Base-by-base conservation (phyloP, 1,140 invertebrate species). In the Cydia splendana region DNA sequence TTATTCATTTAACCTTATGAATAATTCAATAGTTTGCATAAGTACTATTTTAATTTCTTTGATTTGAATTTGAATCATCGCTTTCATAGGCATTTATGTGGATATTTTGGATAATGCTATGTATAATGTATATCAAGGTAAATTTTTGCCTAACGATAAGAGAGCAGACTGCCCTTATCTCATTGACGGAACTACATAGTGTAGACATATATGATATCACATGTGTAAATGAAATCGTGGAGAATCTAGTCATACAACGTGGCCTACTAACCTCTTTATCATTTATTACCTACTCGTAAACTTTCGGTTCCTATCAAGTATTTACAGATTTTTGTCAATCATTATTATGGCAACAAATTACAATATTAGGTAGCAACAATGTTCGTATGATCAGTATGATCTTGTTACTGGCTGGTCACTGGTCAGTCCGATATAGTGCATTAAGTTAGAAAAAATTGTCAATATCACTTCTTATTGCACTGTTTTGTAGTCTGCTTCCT, bases 231-330 rank as follows among this genome's bases (percentile, higher is more conserved):
- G 67, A 42, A 69, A 18, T 5, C 34, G 67, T 20, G 15, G 30
- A 10, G 67, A 38, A 71, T 71, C 67, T 18, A 71, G 67, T 38
- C 38, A 42, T 34, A 18, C 30, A 38, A 18, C 30, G 67, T 86
- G 84, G 77, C 84, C 88, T 82, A 89, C 85, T 91, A 83, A 88
- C 89, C 88, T 87, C 85, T 85, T 84, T 88, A 82, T 83, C 76
- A 76, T 81, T 80, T 65, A 77, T 76, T 74, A 24, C 24, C 24
- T 24, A 79, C 42, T 79, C 73, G 42, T 57, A 77, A 53, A 42
- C 74, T 75, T 74, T 67, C 18, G 75, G 69, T 73, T 78, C 78
- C 80, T 69, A 69, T 71, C 38, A 18, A 24, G 18, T 10, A 62
- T 5, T 24, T 62, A 18, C 51, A 57, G n/a, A 10, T 57, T 20